Conservation (phyloP, 1,140 invertebrate species). For the Drosophila yakuba region DNA sequence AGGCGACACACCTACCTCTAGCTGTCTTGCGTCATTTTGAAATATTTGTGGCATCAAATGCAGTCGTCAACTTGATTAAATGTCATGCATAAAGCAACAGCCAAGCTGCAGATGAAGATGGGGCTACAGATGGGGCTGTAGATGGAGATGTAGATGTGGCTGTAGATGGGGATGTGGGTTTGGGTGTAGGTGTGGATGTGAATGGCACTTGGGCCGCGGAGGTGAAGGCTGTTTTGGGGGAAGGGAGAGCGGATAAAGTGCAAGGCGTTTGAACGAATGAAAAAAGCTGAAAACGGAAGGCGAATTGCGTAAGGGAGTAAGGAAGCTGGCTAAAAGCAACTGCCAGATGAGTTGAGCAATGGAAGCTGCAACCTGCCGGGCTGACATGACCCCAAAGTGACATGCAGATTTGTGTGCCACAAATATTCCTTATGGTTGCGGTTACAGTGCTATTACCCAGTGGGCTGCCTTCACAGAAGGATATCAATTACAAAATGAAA, state of each 20-base stretch:
- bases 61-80: slow-evolving; percentile 83
- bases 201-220: slow-evolving; percentile 10
- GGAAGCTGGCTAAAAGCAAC: slow-evolving; percentile 45
- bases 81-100: slow-evolving; percentile 82
- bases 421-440: slow-evolving; percentile 59
- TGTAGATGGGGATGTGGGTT: too few relatives aligned
- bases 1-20: slow-evolving; percentile 30
- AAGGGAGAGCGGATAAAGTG: slow-evolving; percentile 63
- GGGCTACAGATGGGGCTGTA: slow-evolving; percentile 17
- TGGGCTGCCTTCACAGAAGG: slow-evolving; percentile 18
- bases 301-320: slow-evolving; percentile 27
- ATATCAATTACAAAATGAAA: slow-evolving; percentile 61
- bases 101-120: slow-evolving; percentile 66
- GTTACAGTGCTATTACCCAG: slow-evolving; percentile 26
- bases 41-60: slow-evolving; percentile 84
- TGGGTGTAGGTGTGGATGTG: slow-evolving; percentile 42
- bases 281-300: slow-evolving; percentile 30
- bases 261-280: slow-evolving; percentile 57
- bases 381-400: slow-evolving; percentile 47
- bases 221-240: slow-evolving; percentile 14
- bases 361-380: slow-evolving; percentile 28
- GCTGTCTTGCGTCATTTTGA: slow-evolving; percentile 80
- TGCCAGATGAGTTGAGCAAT: slow-evolving; percentile 20
- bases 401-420: slow-evolving; percentile 60
- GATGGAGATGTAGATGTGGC: slow-evolving; percentile 37